Base-by-base conservation (phyloP, 1,140 invertebrate species). In the Cyphomyrmex costatus region DNA sequence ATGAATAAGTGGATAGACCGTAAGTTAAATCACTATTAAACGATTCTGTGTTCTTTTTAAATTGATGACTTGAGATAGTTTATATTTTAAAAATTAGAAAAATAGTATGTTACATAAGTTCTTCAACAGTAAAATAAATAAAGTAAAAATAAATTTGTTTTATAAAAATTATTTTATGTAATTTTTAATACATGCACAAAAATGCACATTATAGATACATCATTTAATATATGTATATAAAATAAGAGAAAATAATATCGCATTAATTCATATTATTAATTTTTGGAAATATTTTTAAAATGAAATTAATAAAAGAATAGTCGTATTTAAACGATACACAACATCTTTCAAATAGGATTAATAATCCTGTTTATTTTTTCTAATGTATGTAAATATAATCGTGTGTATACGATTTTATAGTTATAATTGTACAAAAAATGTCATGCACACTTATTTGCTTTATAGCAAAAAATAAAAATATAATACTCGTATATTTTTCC, bases 401-500 rank as follows among this genome's bases (percentile, higher is more conserved):
- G 2, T 61, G 30, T 60, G 24, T 10, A 21, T 58, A 58, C 3
- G 2, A 30, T 63, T 10, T 2, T 12, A 36, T 36, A 65, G 8
- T 21, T 33, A 21, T 12, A 65, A 65, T 21, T 33, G 33, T 5
- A n/a, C n/a, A 65, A 24, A 65, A 36, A 65, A 5, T n/a, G 30
- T 65, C 3, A 65, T 4, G 8, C 3, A 49, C 4, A 14, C 36
- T 8, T 65, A n/a, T 33, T 65, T 36, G 30, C 8, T 10, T n/a
- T n/a, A n/a, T n/a, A n/a, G n/a, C n/a, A n/a, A n/a, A n/a, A n/a
- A n/a, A n/a, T n/a, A n/a, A n/a, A n/a, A n/a, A n/a, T n/a, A n/a
- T n/a, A n/a, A n/a, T n/a, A n/a, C n/a, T n/a, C n/a, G n/a, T 16
- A 12, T 61, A 36, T 65, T 65, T 65, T 65, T 65, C 36, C 8